phyloP scores from a whole-genome alignment of 2,113 vertebrate genomes.

The Mesitornis unicolor region DNA sequence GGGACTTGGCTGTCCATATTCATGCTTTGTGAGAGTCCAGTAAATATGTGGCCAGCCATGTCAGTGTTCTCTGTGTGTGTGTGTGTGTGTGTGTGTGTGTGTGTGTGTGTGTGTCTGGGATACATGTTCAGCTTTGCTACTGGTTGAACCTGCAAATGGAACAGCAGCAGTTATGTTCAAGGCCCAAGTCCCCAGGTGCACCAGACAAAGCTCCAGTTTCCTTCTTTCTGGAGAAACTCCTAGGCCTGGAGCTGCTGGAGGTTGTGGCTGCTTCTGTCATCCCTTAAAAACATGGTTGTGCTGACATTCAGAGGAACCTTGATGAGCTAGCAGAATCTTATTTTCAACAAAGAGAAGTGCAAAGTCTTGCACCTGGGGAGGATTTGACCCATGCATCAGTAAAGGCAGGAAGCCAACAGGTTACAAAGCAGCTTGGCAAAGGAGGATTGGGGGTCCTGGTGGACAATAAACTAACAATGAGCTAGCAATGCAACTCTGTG shows the following conservation, averaged over 20 bases:
- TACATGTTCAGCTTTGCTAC: neutral
- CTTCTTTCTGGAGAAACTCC: neutral
- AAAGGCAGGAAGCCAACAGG: neutral
- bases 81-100: neutral
- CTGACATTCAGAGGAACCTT: neutral
- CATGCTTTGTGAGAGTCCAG: neutral
- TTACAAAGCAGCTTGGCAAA: neutral
- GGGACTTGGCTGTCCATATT: neutral
- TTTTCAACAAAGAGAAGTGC: neutral
- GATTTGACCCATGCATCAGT: neutral
- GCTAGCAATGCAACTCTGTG: neutral
- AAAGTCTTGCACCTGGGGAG: neutral
- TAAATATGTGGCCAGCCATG: neutral
- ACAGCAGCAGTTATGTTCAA: neutral
- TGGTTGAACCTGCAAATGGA: neutral
- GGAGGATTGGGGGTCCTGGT: neutral
- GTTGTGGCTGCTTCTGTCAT: neutral
- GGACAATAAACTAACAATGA: neutral
- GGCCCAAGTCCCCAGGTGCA: neutral
- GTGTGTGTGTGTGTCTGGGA: neutral
- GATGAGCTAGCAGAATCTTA: neutral
- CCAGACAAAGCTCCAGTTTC: neutral
- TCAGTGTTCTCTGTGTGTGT: neutral
- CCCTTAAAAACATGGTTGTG: neutral
- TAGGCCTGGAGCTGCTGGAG: neutral